phyloP scores from a whole-genome alignment of 2,113 vertebrate genomes.

The Chaetura pelagica region DNA sequence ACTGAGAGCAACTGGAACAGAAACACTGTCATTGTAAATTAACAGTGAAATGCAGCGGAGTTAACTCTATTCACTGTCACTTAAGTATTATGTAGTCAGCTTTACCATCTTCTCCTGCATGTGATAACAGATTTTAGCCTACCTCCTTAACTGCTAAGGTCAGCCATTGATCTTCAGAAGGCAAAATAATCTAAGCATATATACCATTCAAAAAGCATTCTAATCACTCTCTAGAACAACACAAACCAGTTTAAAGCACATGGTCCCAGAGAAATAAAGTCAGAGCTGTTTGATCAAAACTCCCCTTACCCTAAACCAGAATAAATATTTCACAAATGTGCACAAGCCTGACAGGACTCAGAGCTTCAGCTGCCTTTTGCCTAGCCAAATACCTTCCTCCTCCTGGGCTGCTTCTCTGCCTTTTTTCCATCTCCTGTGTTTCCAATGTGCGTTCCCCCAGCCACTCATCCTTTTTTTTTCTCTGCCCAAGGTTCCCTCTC shows the following conservation, averaged over 20 bases:
- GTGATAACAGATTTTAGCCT: neutral
- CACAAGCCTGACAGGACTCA: neutral
- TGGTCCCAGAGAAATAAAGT: neutral
- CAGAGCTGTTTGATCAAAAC: neutral
- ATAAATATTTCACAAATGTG: neutral
- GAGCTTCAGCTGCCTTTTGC: neutral
- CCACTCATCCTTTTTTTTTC: neutral
- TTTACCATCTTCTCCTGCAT: neutral
- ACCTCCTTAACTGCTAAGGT: neutral
- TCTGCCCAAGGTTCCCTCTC: neutral
- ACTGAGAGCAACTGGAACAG: neutral
- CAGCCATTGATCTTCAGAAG: neutral
- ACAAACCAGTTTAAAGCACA: neutral
- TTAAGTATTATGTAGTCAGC: neutral
- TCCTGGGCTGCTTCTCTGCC: neutral
- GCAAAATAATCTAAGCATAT: neutral
- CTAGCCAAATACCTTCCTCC: neutral
- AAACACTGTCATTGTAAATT: neutral
- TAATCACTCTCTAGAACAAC: neutral
- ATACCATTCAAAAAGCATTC: neutral
- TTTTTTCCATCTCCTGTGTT: fast-evolving
- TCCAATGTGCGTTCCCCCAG: fast-evolving
- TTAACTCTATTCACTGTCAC: neutral
- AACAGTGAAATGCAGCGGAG: neutral
- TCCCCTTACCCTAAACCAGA: neutral